These are phyloP conservation scores for Pseudococcus jackbeardsleyi DNA, from an alignment of 2,888 invertebrate species.

Conservation along the genomic window DNA sequence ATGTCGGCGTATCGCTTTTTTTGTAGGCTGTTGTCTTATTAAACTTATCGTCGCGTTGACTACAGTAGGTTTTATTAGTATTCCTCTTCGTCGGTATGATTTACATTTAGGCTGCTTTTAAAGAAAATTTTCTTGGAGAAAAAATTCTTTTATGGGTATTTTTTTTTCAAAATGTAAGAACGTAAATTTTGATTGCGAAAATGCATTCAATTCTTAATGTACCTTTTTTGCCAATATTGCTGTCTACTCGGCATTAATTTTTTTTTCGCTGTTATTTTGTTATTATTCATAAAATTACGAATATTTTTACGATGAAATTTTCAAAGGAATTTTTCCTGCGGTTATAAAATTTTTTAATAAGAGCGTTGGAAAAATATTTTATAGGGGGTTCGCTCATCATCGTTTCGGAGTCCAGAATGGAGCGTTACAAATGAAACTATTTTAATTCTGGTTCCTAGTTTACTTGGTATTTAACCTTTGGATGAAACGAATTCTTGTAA, in stretches of 20 bases:
- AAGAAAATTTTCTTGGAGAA: too few relatives aligned
- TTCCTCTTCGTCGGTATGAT: neutral
- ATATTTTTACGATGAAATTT: neutral
- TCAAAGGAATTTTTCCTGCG: neutral
- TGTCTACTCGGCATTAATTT: neutral
- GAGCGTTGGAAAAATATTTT: neutral
- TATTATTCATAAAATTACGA: neutral
- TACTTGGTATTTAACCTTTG: neutral
- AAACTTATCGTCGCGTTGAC: too few relatives aligned
- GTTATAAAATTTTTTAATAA: constrained; percentile 1
- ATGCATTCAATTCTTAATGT: neutral
- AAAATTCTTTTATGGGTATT: neutral
- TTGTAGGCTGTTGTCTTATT: too few relatives aligned
- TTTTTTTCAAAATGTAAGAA: neutral
- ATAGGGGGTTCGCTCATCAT: neutral
- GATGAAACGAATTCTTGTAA: neutral
- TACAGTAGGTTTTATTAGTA: neutral
- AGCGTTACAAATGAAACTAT: neutral
- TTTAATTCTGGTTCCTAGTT: neutral
- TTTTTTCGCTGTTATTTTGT: neutral
- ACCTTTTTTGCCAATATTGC: neutral
- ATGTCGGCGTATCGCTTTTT: too few relatives aligned
- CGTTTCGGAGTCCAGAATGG: neutral
- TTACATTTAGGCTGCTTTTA: neutral
- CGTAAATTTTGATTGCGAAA: neutral